These are phyloP conservation scores for Gobionotothen gibberifrons DNA, from an alignment of 2,797 vertebrate species.

Conservation along the genomic window DNA sequence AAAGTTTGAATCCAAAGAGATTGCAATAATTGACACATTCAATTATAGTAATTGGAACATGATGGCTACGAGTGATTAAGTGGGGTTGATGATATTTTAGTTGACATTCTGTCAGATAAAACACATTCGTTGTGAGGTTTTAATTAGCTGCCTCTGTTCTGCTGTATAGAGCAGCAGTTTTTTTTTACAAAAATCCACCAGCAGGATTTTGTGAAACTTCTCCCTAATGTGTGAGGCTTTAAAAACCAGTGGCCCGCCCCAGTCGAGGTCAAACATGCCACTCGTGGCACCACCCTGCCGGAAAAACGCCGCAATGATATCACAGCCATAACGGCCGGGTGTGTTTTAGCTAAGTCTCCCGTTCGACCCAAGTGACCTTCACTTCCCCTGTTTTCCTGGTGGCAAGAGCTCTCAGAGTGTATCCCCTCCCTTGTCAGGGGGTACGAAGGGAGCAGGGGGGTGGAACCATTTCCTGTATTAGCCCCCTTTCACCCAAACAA, in stretches of 20 bases:
- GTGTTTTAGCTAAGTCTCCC: conserved; percentile 63
- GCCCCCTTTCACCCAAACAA: conserved; percentile 49
- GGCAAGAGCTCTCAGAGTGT: conserved; percentile 55
- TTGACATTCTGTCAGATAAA: conserved; percentile 26
- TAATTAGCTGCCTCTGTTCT: conserved; percentile 4
- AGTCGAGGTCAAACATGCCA: conserved; percentile 41
- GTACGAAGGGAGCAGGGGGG: background rate
- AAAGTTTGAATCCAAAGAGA: background rate
- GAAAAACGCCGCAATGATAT: conserved; percentile 38
- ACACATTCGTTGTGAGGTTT: background rate
- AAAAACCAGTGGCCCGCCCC: conserved; percentile 37
- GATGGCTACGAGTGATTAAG: background rate
- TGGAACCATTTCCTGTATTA: conserved; percentile 68
- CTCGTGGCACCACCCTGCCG: conserved; percentile 26
- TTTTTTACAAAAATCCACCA: background rate
- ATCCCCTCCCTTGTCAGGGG: conserved; percentile 54
- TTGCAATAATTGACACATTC: conserved; percentile 17
- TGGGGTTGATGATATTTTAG: conserved; percentile 5
- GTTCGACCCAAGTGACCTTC: conserved; percentile 67
- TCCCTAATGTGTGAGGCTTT: conserved; percentile 50
- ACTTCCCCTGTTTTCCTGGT: conserved; percentile 60
- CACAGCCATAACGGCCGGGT: conserved; percentile 27
- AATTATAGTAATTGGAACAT: conserved; percentile 14
- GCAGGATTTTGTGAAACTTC: conserved; percentile 27
- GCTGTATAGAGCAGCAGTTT: background rate